These are phyloP conservation scores for Ranitomeya imitator DNA, from an alignment of 2,113 vertebrate species.

Conservation along the genomic window DNA sequence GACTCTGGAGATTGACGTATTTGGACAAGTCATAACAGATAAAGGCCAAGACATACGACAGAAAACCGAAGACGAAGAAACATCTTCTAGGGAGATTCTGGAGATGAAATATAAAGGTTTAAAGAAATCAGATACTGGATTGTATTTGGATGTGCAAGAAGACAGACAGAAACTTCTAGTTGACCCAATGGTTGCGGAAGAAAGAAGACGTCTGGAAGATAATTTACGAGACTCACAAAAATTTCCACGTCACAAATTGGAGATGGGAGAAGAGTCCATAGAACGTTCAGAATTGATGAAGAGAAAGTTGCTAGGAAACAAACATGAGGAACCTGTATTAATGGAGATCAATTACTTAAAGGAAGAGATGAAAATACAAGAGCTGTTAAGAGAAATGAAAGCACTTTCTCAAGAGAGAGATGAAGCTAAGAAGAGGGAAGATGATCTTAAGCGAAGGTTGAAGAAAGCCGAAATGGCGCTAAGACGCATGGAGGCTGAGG, in stretches of 20 bases:
- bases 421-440: constrained; percentile 57
- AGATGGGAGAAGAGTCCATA: background rate
- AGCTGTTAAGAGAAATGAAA: background rate
- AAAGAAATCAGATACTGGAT: background rate
- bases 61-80: background rate
- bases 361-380: background rate
- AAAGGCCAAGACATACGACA: background rate
- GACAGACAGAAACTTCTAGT: background rate
- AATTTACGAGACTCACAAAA: background rate
- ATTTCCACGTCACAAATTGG: background rate
- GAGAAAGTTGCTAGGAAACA: background rate
- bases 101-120: background rate
- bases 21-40: background rate
- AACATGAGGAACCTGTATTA: background rate
- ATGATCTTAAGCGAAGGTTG: constrained; percentile 57
- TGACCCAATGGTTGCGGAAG: background rate
- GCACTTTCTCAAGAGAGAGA: constrained; percentile 42
- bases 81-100: background rate
- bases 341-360: background rate
- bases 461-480: constrained; percentile 53
- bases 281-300: background rate
- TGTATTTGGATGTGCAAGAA: background rate
- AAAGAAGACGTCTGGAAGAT: background rate
- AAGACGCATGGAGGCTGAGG: constrained; percentile 68
- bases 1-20: background rate